Evolutionary conservation across 2,797 vertebrate species (phyloP).

Genomic region (Pseudochaenichthys georgianus): DNA sequence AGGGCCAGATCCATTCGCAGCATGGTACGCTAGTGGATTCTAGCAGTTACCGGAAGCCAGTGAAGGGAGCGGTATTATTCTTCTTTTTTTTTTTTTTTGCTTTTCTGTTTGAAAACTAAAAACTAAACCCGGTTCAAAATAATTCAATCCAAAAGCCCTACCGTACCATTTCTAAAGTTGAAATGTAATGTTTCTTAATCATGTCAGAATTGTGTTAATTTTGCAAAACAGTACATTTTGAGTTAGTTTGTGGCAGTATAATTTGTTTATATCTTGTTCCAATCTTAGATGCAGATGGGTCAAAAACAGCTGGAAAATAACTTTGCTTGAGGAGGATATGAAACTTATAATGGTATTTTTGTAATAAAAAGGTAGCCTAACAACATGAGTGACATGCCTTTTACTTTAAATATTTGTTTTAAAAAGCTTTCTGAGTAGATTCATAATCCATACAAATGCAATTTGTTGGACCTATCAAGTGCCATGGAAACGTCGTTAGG

Average conservation of each 20-base stretch:
- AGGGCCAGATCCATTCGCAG: too few relatives aligned
- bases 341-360: too few relatives aligned
- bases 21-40: too few relatives aligned
- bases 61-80: too few relatives aligned
- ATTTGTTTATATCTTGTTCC: not conserved
- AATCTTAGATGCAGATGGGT: not conserved
- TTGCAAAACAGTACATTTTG: not conserved
- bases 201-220: not conserved
- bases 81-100: not conserved
- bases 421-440: not conserved
- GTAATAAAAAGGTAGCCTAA: too few relatives aligned
- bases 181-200: not conserved
- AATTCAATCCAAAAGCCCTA: not conserved
- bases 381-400: too few relatives aligned
- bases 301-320: not conserved
- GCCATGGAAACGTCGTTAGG: not conserved
- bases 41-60: too few relatives aligned
- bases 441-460: not conserved
- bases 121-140: not conserved
- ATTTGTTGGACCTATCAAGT: conserved; percentile 4
- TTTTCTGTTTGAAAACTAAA: not conserved
- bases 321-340: too few relatives aligned
- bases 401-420: too few relatives aligned
- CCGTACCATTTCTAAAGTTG: not conserved
- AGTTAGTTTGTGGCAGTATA: not conserved